Conservation (phyloP, 92 coral and sea anemone genomes). For the Phenganax marumi region DNA sequence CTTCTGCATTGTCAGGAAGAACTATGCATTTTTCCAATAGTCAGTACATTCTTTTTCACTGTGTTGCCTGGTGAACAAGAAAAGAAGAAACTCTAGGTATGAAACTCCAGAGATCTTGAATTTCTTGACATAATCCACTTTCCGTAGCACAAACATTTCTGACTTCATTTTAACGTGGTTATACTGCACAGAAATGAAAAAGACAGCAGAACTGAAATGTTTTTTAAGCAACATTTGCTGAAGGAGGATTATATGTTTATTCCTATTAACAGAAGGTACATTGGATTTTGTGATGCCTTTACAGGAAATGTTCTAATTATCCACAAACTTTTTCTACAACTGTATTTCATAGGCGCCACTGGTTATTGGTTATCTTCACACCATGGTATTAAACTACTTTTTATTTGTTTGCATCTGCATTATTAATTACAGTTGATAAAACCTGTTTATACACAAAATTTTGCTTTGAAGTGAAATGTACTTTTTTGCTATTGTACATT, state of each 20-base stretch:
- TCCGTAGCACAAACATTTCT: not conserved
- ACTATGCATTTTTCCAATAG: not conserved
- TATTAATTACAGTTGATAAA: too few relatives aligned
- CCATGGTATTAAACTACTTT: constrained; percentile 11
- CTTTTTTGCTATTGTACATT: too few relatives aligned
- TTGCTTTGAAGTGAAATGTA: too few relatives aligned
- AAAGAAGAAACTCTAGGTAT: not conserved
- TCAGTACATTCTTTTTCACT: constrained; percentile 1
- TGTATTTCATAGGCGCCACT: not conserved
- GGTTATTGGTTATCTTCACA: constrained; percentile 13
- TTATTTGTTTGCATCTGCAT: too few relatives aligned
- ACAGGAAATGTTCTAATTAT: not conserved
- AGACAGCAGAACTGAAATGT: not conserved
- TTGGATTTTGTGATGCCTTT: not conserved
- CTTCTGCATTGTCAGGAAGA: not conserved
- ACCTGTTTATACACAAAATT: too few relatives aligned
- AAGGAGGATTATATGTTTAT: not conserved
- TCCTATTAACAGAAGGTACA: constrained; percentile 4
- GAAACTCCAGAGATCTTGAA: too few relatives aligned
- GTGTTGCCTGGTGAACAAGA: constrained; percentile 25
- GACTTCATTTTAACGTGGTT: not conserved
- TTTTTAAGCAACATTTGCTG: not conserved
- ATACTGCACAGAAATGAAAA: not conserved
- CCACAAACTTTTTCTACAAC: too few relatives aligned
- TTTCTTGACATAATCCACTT: too few relatives aligned